Conservation (phyloP, 2,797 vertebrate species). For the Takifugu ocellatus region DNA sequence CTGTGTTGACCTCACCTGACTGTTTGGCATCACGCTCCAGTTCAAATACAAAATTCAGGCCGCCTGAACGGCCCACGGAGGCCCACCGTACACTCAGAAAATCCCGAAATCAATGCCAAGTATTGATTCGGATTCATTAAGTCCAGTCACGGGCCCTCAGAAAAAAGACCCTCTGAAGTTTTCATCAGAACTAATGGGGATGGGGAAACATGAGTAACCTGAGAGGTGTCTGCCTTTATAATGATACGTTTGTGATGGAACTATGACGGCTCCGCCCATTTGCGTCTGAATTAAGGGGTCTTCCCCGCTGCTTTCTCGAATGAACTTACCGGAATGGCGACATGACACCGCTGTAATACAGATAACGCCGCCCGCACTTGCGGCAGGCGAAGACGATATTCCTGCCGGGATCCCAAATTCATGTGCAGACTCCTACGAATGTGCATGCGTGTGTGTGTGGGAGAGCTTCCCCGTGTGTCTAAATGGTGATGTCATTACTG, state of each 20-base stretch:
- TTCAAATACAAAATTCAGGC: constrained; percentile 42
- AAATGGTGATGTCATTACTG: constrained; percentile 57
- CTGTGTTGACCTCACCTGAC: constrained; percentile 38
- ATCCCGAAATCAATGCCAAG: constrained; percentile 54
- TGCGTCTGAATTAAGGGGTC: neutral
- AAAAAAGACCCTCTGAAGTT: constrained; percentile 14
- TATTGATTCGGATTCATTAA: constrained; percentile 65
- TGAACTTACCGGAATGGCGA: constrained; percentile 16
- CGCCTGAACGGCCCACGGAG: constrained; percentile 24
- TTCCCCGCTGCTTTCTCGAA: neutral
- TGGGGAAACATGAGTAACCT: constrained; percentile 8
- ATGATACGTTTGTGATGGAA: constrained; percentile 1
- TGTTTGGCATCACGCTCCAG: constrained; percentile 22
- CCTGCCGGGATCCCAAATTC: constrained; percentile 27
- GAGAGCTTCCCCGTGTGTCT: constrained; percentile 49
- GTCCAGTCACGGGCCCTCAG: constrained; percentile 35
- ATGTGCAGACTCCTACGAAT: neutral
- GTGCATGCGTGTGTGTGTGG: constrained; percentile 31
- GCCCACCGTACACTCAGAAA: constrained; percentile 27
- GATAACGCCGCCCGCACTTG: constrained; percentile 42
- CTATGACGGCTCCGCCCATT: too few species aligned
- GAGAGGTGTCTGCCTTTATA: constrained; percentile 16
- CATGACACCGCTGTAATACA: constrained; percentile 40
- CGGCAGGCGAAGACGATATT: constrained; percentile 41
- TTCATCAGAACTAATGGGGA: constrained; percentile 35